Conservation (phyloP, 1,140 invertebrate genomes). For the Conopomorpha cramerella region DNA sequence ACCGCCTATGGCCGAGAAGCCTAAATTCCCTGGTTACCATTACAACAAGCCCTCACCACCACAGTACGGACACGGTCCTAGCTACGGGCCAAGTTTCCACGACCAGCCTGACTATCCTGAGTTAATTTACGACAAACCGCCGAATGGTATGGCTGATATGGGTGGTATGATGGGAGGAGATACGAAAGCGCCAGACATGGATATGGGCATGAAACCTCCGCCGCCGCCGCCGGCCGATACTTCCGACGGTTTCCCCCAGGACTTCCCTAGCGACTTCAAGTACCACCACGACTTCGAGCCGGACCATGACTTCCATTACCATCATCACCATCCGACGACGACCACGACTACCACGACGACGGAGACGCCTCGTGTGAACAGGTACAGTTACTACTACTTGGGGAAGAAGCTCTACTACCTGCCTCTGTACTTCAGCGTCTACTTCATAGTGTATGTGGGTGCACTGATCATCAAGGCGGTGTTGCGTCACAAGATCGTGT, state of each 20-base stretch:
- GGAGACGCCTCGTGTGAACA: constrained; percentile 70
- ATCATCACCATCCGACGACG: constrained; percentile 35
- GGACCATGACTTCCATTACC: constrained; percentile 44
- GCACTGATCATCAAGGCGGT: constrained; percentile 79
- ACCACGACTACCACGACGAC: constrained; percentile 59
- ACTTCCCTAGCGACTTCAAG: constrained; percentile 53
- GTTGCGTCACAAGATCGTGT: constrained; percentile 71
- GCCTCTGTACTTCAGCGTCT: constrained; percentile 83
- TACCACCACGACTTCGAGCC: constrained; percentile 54
- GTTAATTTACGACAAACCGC: constrained; percentile 27
- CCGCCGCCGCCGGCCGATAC: constrained; percentile 18
- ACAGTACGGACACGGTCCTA: constrained; percentile 11
- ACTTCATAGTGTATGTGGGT: constrained; percentile 79
- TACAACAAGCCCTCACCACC: constrained; percentile 24
- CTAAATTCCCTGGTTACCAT: constrained; percentile 33
- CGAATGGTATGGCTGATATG: constrained; percentile 9
- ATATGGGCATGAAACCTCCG: constrained; percentile 30
- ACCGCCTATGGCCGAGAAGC: constrained; percentile 15
- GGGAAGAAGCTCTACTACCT: constrained; percentile 82
- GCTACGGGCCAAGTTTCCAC: constrained; percentile 14
- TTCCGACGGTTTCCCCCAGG: constrained; percentile 38
- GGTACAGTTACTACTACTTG: constrained; percentile 81
- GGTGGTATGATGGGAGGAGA: constrained; percentile 25
- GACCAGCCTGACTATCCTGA: constrained; percentile 32
- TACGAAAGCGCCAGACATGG: constrained; percentile 23